Base-by-base conservation (phyloP, 2,888 invertebrate genomes). In the Elysia crispata region DNA sequence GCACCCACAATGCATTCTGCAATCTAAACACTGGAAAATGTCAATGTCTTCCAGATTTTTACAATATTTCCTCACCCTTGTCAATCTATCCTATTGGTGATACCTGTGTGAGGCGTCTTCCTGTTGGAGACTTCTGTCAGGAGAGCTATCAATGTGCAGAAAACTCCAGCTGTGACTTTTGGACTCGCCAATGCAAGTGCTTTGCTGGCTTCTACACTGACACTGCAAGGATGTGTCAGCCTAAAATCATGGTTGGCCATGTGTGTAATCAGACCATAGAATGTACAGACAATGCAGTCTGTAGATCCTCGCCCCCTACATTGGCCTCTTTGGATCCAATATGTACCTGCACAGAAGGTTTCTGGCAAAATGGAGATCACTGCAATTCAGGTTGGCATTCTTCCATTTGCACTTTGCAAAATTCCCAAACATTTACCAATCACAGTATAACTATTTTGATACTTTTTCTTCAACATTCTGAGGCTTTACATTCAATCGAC, bases 1-100 rank as follows among this genome's bases (percentile, higher is more conserved):
- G 82, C 64, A 80, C 82, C 1, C 80, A 75, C n/a, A 62, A 82
- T 41, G 82, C 77, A 0, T 60, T 70, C n/a, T 82, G 82, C 20
- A 74, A 74, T 30, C 62, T 75, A 15, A 30, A 60, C 50, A 62
- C 77, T n/a, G 69, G 77, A 11, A 49, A 74, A 60, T 82, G 82
- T 41, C 77, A 77, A 57, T 82, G 82, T 25, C 33, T 64, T 54
- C 77, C 79, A 60, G 54, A 80, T 23, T 82, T 72, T 54, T 82
- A 82, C 70, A 82, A 74, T 30, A 79, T 75, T 23, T 67, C 76
- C 64, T 6, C 41, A 41, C 11, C 41, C 41, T 41, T 41, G 11
- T 3, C 41, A 11, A 41, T 41, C 3, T 6, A 41, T 41, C 41
- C 41, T 41, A 3, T 41, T 6, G 41, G 41, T 41, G 77, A 80